Conservation (phyloP, 2,113 vertebrate species). For the Psettodes erumei region DNA sequence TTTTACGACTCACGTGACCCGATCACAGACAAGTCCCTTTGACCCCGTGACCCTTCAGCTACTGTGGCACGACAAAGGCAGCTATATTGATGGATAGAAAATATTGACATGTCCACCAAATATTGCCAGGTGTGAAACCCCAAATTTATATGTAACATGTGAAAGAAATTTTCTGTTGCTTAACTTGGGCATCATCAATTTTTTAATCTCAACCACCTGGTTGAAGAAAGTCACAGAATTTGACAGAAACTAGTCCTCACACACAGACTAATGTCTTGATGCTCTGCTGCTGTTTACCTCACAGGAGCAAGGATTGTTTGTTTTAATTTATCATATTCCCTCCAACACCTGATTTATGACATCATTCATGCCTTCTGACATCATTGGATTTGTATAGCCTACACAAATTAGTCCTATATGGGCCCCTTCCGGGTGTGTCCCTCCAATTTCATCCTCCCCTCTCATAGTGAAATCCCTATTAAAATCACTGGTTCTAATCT, state of each 20-base stretch:
- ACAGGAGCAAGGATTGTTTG: neutral
- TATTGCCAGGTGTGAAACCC: neutral
- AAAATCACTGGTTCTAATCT: neutral
- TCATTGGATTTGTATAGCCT: no score
- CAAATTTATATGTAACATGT: neutral
- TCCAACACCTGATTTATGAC: no score
- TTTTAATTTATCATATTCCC: neutral
- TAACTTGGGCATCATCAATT: neutral
- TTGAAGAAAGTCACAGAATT: neutral
- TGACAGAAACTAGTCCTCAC: neutral
- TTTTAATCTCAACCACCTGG: neutral
- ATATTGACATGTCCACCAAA: neutral
- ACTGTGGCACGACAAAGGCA: neutral
- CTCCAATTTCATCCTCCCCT: neutral
- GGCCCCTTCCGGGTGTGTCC: neutral
- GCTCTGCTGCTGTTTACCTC: neutral
- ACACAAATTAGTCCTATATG: neutral
- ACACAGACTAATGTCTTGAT: neutral
- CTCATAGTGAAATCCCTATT: neutral
- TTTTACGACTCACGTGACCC: constrained; percentile 15
- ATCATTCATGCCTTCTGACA: neutral
- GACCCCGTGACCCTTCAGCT: neutral
- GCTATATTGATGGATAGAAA: no score
- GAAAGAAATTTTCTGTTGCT: neutral
- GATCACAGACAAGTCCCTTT: neutral